Conservation (phyloP, 2,888 invertebrate genomes). For the Quadriops clusia region DNA sequence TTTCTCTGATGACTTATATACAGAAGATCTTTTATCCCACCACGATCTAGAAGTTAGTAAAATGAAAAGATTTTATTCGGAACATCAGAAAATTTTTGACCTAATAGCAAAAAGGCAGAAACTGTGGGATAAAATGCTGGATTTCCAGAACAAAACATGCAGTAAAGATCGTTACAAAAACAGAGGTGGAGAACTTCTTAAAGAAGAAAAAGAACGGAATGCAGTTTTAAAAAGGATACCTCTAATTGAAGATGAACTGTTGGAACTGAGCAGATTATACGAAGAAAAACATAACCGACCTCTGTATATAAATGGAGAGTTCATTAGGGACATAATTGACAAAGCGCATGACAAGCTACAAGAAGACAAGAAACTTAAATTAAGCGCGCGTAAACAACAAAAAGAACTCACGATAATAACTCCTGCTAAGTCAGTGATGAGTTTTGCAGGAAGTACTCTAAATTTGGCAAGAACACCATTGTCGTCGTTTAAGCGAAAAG, state of each 20-base stretch:
- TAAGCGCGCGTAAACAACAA: slow-evolving; percentile 42
- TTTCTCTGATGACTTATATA: slow-evolving; percentile 55
- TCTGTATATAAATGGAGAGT: slow-evolving; percentile 53
- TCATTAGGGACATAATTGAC: slow-evolving; percentile 48
- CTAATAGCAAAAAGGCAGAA: slow-evolving; percentile 53
- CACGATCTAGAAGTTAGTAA: slow-evolving; percentile 69
- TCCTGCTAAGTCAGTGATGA: slow-evolving; percentile 9
- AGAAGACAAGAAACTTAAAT: slow-evolving; percentile 41
- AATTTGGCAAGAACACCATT: too few species aligned
- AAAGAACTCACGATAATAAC: slow-evolving; percentile 20
- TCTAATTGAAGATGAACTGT: slow-evolving; percentile 57
- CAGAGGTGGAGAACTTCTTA: slow-evolving; percentile 73
- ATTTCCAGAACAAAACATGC: slow-evolving; percentile 62
- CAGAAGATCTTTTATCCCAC: slow-evolving; percentile 65
- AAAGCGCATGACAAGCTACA: slow-evolving; percentile 51
- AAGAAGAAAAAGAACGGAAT: slow-evolving; percentile 82
- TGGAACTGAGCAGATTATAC: slow-evolving; percentile 42
- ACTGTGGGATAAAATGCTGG: slow-evolving; percentile 64
- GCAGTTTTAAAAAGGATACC: slow-evolving; percentile 58
- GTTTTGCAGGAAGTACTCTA: too few species aligned
- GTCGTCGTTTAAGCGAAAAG: too few species aligned
- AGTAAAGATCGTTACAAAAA: slow-evolving; percentile 77
- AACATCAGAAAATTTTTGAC: slow-evolving; percentile 55
- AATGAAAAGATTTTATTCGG: slow-evolving; percentile 51
- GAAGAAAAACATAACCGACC: slow-evolving; percentile 40